Evolutionary conservation across 2,113 vertebrate genomes (phyloP).

Genomic region (Orientallactaga bullata): DNA sequence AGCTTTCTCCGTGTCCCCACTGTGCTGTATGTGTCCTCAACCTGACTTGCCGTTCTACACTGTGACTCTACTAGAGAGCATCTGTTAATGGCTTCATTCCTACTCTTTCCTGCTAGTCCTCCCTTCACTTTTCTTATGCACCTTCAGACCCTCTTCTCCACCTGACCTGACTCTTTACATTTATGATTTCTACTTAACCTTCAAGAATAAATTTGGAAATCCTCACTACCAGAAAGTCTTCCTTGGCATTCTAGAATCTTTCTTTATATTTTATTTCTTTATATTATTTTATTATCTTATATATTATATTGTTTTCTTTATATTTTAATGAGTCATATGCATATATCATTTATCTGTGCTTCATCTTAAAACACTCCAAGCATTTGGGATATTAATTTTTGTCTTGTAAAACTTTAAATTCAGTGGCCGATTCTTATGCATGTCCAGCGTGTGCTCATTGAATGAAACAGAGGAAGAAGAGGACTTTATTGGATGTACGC

Average conservation of each 20-base stretch:
- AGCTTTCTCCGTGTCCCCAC: neutral
- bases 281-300: no score
- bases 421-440: neutral
- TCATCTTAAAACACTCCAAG: constrained; percentile 3
- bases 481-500: neutral
- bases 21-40: neutral
- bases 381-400: neutral
- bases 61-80: neutral
- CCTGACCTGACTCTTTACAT: neutral
- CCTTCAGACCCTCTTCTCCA: no score
- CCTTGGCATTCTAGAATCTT: neutral
- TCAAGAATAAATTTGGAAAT: neutral
- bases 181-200: neutral
- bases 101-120: neutral
- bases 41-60: neutral
- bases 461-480: neutral
- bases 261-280: neutral
- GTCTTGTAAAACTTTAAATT: constrained; percentile 9
- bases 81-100: neutral
- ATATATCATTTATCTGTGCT: neutral
- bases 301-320: no score
- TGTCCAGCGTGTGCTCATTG: neutral
- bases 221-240: neutral
- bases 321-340: neutral
- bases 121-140: neutral